A percentile compares a stretch with the other conserved stretches of the same genome.
Conservation (phyloP, 2,113 vertebrate species). For the Sinocyclocheilus maitianheensis region DNA sequence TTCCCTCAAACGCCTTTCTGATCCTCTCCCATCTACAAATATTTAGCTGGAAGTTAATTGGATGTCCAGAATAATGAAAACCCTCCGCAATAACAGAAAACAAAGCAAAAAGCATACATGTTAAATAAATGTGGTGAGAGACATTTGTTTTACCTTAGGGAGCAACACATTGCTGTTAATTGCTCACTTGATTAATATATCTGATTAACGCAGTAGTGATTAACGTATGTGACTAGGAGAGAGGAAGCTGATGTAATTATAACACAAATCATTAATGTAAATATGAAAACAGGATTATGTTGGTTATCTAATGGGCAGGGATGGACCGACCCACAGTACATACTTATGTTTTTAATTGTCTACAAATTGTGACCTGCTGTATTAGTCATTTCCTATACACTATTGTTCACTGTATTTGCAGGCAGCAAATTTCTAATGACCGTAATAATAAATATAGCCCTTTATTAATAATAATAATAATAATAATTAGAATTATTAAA, state of each 20-base stretch:
- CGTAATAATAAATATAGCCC: too few species aligned
- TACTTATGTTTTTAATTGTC: background rate
- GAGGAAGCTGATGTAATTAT: slow-evolving; percentile 56
- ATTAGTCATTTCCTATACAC: background rate
- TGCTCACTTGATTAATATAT: slow-evolving; percentile 64
- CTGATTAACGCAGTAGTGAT: slow-evolving; percentile 56
- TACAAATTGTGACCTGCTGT: background rate
- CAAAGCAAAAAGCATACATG: slow-evolving; percentile 20
- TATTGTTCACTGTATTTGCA: background rate
- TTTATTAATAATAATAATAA: too few species aligned
- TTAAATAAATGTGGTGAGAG: slow-evolving; percentile 14
- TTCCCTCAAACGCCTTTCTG: slow-evolving; percentile 28
- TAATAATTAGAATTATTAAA: too few species aligned
- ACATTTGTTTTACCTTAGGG: slow-evolving; percentile 47
- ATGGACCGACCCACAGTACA: background rate
- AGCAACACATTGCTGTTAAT: slow-evolving; percentile 58
- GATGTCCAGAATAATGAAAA: slow-evolving; percentile 9
- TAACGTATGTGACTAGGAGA: slow-evolving; percentile 52
- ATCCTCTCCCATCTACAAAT: slow-evolving; percentile 34
- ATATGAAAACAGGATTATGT: slow-evolving; percentile 40
- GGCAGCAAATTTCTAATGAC: too few species aligned
- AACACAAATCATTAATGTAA: slow-evolving; percentile 57
- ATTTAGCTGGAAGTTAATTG: slow-evolving; percentile 30
- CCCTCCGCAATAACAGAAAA: background rate
- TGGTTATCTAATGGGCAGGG: background rate